These are phyloP conservation scores for Champsocephalus esox DNA, from an alignment of 2,797 vertebrate species.

Conservation along the genomic window DNA sequence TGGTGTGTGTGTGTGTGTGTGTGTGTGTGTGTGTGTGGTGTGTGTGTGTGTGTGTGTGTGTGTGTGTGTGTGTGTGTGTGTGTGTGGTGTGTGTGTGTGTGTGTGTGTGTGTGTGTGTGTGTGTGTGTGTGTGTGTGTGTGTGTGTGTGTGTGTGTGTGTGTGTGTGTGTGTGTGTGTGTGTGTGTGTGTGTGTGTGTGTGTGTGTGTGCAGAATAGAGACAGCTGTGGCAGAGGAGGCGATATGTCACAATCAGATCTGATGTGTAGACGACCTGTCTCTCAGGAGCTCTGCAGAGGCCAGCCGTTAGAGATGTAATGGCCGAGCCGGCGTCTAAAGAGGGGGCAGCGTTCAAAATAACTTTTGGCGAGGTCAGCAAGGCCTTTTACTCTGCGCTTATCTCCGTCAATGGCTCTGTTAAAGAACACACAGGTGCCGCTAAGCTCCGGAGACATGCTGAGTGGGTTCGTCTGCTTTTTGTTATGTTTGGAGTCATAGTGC, in stretches of 20 bases:
- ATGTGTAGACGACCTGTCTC: slow-evolving; percentile 55
- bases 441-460: background rate
- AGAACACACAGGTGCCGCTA: slow-evolving; percentile 10
- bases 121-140: no score
- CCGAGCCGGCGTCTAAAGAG: slow-evolving; percentile 45
- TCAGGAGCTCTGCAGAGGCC: slow-evolving; percentile 55
- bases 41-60: no score
- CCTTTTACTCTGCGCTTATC: slow-evolving; percentile 39
- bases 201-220: slow-evolving; percentile 3
- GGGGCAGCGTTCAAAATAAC: slow-evolving; percentile 54
- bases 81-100: no score
- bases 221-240: slow-evolving; percentile 11
- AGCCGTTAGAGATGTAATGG: slow-evolving; percentile 69
- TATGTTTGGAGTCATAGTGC: background rate
- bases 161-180: no score
- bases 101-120: no score
- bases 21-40: no score
- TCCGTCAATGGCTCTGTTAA: slow-evolving; percentile 43
- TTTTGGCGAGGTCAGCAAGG: slow-evolving; percentile 56
- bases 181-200: no score
- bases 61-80: no score
- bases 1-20: no score
- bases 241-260: slow-evolving; percentile 49
- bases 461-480: slow-evolving; percentile 3
- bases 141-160: no score